Evolutionary conservation across 1,140 invertebrate genomes (phyloP).

Genomic region (Lamellibrachia luymesi): DNA sequence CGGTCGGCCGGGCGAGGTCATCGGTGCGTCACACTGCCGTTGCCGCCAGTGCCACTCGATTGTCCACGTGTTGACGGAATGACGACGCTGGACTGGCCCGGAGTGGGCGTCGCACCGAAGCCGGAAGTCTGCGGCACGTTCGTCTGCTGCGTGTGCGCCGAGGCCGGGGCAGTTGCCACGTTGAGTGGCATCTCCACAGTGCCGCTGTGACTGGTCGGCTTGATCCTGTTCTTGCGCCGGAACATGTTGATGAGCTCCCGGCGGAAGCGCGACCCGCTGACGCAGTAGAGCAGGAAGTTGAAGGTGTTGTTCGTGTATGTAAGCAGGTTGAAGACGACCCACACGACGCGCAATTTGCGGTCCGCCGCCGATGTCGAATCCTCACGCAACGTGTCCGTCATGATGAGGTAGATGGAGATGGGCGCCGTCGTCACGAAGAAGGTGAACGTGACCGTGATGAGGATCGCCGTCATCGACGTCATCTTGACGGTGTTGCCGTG

Average conservation of each 20-base stretch:
- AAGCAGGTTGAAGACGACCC: slow-evolving; percentile 63
- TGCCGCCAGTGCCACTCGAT: neutral
- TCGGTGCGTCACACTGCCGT: neutral
- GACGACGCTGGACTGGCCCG: neutral
- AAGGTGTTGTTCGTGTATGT: slow-evolving; percentile 81
- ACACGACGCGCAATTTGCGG: slow-evolving; percentile 50
- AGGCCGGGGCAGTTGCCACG: neutral
- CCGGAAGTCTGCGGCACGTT: neutral
- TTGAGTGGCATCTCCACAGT: neutral
- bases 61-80: neutral
- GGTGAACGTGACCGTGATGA: slow-evolving; percentile 34
- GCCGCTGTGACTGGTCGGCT: neutral
- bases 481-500: neutral
- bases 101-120: neutral
- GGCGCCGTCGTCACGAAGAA: slow-evolving; percentile 43
- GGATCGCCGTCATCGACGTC: slow-evolving; percentile 10
- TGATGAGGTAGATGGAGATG: slow-evolving; percentile 38
- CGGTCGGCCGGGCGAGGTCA: neutral
- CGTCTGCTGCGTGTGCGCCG: neutral
- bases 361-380: slow-evolving; percentile 21
- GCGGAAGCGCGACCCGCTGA: slow-evolving; percentile 77
- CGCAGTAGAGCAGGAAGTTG: slow-evolving; percentile 80
- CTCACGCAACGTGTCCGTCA: neutral
- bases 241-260: slow-evolving; percentile 9
- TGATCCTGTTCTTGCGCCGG: neutral